phyloP scores from a whole-genome alignment of 1,140 invertebrate genomes.

The Psilanteris sp. region DNA sequence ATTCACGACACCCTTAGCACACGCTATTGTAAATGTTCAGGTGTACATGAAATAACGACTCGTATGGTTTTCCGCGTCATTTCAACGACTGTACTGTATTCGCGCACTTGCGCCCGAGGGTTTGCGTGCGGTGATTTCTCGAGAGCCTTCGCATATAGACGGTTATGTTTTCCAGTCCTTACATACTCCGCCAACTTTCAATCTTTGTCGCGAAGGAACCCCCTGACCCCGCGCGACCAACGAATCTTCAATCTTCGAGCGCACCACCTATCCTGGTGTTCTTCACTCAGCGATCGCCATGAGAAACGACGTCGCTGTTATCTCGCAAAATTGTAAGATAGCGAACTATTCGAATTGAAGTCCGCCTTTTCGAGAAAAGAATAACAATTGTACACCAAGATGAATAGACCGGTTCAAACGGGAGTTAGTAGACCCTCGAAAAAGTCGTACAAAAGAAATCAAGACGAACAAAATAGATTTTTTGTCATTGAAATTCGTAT shows the following conservation, averaged over 20 bases:
- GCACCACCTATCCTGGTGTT: conserved; percentile 4
- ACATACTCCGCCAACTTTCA: conserved; percentile 42
- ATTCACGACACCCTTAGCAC: neutral
- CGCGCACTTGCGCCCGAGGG: conserved; percentile 5
- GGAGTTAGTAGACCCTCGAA: conserved; percentile 1
- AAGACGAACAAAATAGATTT: conserved; percentile 16
- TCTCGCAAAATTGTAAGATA: conserved; percentile 53
- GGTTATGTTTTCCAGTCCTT: conserved; percentile 52
- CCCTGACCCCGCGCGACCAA: conserved; percentile 9
- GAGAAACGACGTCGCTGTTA: conserved; percentile 52
- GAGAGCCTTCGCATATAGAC: conserved; percentile 43
- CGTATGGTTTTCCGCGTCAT: conserved; percentile 12
- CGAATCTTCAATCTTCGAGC: conserved; percentile 42
- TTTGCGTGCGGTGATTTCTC: conserved; percentile 48
- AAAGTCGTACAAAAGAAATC: conserved; percentile 21
- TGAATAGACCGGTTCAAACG: conserved; percentile 29
- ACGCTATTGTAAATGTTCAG: neutral
- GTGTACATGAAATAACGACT: conserved; percentile 10
- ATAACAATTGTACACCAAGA: conserved; percentile 51
- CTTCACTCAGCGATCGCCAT: conserved; percentile 24
- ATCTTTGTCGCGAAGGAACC: conserved; percentile 53
- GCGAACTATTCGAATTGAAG: conserved; percentile 47
- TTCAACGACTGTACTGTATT: conserved; percentile 6
- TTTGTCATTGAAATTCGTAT: conserved; percentile 10
- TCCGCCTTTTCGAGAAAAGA: conserved; percentile 39